These are phyloP conservation scores for Anguilla marmorata DNA, from an alignment of 2,797 vertebrate species.

Conservation along the genomic window DNA sequence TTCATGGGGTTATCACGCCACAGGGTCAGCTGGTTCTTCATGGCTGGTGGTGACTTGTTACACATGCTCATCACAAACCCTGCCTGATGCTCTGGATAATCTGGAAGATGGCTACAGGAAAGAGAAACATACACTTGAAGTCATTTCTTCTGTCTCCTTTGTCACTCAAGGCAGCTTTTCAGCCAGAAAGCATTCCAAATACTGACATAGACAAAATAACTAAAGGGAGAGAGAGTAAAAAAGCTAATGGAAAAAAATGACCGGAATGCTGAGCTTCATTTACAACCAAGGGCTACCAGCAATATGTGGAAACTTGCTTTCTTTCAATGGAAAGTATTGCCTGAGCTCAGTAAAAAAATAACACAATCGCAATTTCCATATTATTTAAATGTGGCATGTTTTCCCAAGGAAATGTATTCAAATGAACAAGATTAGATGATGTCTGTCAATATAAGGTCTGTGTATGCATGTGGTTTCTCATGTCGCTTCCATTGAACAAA, in stretches of 20 bases:
- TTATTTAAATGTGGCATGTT: conserved; percentile 12
- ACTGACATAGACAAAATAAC: not conserved
- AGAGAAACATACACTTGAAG: not conserved
- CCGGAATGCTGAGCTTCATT: not conserved
- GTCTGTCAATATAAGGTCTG: not conserved
- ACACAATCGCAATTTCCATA: not conserved
- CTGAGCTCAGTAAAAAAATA: not conserved
- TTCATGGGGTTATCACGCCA: not conserved
- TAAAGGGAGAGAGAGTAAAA: not conserved
- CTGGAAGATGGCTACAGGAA: conserved; percentile 72
- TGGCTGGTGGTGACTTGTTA: conserved; percentile 26
- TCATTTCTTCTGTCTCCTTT: not conserved
- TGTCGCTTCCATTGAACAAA: not conserved
- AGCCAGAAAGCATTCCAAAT: not conserved
- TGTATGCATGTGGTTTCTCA: not conserved
- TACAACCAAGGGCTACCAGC: not conserved
- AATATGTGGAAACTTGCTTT: not conserved
- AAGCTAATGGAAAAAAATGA: not conserved
- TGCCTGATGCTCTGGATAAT: conserved; percentile 79
- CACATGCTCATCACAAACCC: conserved; percentile 67
- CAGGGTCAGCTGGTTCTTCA: conserved; percentile 20
- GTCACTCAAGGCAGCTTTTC: conserved; percentile 28
- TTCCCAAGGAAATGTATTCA: not conserved
- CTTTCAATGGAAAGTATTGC: not conserved
- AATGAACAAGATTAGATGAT: not conserved